Conservation (phyloP, 2,797 vertebrate genomes). For the Taenioides sp. region DNA sequence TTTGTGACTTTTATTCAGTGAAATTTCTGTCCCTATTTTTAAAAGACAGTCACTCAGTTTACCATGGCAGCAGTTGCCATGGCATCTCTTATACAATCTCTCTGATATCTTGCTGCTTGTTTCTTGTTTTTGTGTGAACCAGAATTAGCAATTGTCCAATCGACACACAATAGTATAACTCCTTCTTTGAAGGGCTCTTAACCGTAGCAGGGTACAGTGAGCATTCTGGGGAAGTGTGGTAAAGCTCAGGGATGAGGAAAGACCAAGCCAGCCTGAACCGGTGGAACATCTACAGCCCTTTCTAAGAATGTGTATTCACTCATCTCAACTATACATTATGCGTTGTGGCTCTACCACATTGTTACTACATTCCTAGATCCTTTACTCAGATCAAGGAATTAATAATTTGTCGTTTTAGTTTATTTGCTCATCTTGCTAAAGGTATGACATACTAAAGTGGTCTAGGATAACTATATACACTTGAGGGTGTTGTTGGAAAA, state of each 20-base stretch:
- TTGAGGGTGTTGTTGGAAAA: slow-evolving; percentile 28
- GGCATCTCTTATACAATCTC: background rate
- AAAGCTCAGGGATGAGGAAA: background rate
- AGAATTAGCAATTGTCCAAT: background rate
- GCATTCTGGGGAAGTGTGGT: background rate
- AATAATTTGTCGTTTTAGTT: background rate
- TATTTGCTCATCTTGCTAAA: background rate
- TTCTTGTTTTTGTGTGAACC: background rate
- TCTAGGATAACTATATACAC: slow-evolving; percentile 25
- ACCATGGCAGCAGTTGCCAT: slow-evolving; percentile 16
- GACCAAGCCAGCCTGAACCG: too few relatives aligned
- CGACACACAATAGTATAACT: background rate
- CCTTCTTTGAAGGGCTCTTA: background rate
- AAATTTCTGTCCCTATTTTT: background rate
- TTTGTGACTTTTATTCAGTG: background rate
- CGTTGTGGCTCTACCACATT: too few relatives aligned
- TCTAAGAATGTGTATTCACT: background rate
- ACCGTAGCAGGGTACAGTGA: background rate
- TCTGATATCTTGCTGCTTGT: background rate
- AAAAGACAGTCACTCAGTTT: background rate
- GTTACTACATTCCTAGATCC: background rate
- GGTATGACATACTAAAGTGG: too few relatives aligned
- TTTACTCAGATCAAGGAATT: background rate
- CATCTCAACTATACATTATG: too few relatives aligned
- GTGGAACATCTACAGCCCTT: background rate